Percentiles rank a stretch among this genome's conserved stretches.
phyloP scores from a whole-genome alignment of 2,888 invertebrate genomes.

The Leucoptera coffeella region DNA sequence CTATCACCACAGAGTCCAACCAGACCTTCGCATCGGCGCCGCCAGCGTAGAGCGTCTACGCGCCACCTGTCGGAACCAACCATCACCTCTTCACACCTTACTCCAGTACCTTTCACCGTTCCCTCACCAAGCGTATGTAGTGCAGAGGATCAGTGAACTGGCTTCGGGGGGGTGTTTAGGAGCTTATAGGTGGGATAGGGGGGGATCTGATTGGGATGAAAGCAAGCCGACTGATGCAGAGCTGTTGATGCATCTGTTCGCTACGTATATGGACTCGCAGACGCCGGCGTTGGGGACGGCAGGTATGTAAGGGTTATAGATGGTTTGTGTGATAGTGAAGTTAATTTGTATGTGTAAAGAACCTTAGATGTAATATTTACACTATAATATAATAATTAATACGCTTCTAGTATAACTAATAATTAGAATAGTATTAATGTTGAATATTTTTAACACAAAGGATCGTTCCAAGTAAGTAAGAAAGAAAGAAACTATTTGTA shows the following conservation, averaged over 20 bases:
- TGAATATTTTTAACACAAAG: too few species aligned
- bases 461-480: too few species aligned
- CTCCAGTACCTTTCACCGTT: conserved; percentile 78
- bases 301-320: too few species aligned
- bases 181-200: conserved; percentile 83
- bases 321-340: too few species aligned
- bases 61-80: conserved; percentile 53
- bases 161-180: conserved; percentile 82
- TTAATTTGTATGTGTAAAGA: too few species aligned
- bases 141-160: conserved; percentile 70
- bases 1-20: too few species aligned
- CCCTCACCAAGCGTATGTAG: conserved; percentile 80
- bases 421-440: too few species aligned
- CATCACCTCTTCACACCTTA: conserved; percentile 60
- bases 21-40: too few species aligned
- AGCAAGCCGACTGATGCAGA: conserved; percentile 83
- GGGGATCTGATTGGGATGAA: conserved; percentile 76
- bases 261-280: conserved; percentile 79
- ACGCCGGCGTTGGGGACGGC: conserved; percentile 33
- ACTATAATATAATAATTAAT: too few species aligned
- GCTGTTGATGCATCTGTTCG: conserved; percentile 79
- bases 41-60: conserved; percentile 69
- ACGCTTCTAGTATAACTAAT: too few species aligned
- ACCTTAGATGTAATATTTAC: too few species aligned
- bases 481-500: too few species aligned